phyloP scores from a whole-genome alignment of 1,140 invertebrate genomes.

The Liolophura sinensis region DNA sequence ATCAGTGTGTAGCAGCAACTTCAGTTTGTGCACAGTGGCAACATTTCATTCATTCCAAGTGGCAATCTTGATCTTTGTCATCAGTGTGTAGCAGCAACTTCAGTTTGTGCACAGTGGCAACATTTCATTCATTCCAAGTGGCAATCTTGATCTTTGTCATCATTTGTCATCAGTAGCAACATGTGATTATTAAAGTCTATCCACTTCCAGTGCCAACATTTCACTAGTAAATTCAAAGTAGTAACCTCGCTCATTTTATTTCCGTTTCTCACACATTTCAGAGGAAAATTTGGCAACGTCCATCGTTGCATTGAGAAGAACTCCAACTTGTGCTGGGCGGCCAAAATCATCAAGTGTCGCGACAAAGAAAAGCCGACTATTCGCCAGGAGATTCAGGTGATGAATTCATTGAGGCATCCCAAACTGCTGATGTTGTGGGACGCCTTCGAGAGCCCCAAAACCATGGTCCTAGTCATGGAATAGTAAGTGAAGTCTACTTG shows the following conservation, averaged over 20 bases:
- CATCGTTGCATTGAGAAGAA: conserved; percentile 92
- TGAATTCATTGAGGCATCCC: conserved; percentile 97
- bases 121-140: too few species aligned
- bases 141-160: too few species aligned
- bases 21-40: too few species aligned
- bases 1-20: neutral
- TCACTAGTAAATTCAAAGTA: too few species aligned
- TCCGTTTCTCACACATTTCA: conserved; percentile 33
- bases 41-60: too few species aligned
- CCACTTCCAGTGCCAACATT: too few species aligned
- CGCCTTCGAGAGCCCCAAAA: conserved; percentile 96
- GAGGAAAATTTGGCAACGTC: conserved; percentile 96
- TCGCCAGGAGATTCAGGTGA: conserved; percentile 96
- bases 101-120: too few species aligned
- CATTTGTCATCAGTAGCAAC: neutral
- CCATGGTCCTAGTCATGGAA: conserved; percentile 98
- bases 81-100: neutral
- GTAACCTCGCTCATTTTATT: neutral
- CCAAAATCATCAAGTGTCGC: conserved; percentile 91
- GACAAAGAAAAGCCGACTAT: conserved; percentile 92
- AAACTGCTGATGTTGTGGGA: conserved; percentile 99
- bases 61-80: too few species aligned
- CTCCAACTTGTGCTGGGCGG: conserved; percentile 94
- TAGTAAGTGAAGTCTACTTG: conserved; percentile 73
- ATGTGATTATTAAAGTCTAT: too few species aligned